Percentiles rank a stretch among this genome's conserved stretches.
phyloP scores from a whole-genome alignment of 1,140 invertebrate genomes.

The Marisa cornuarietis region DNA sequence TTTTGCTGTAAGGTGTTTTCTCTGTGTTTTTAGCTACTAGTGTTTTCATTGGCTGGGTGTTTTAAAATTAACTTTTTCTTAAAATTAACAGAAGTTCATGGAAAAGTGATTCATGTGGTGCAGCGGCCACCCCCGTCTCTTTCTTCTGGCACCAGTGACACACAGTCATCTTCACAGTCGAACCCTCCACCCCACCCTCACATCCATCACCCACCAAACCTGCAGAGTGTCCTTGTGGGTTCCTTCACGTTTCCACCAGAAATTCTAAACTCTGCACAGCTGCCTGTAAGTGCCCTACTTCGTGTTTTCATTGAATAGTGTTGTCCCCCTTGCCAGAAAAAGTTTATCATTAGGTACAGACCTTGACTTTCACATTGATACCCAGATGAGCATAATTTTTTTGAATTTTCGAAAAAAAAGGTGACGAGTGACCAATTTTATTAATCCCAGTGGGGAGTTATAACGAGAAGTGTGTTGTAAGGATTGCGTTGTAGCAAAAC shows the following conservation, averaged over 20 bases:
- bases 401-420: no score
- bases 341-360: no score
- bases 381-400: no score
- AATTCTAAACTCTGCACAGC: conserved; percentile 58
- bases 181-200: conserved; percentile 21
- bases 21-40: background rate
- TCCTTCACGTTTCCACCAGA: conserved; percentile 65
- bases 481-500: no score
- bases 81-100: conserved; percentile 79
- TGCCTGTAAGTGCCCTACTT: conserved; percentile 54
- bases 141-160: conserved; percentile 32
- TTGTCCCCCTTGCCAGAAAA: no score
- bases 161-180: conserved; percentile 40
- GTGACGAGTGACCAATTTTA: no score
- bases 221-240: conserved; percentile 61
- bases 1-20: background rate
- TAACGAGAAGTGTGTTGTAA: no score
- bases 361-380: no score
- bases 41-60: no score
- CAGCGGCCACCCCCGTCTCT: conserved; percentile 77
- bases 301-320: background rate
- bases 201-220: conserved; percentile 34
- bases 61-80: background rate
- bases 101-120: conserved; percentile 94
- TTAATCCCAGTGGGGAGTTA: no score